Base-by-base conservation (phyloP, 2,113 vertebrate species). In the Collichthys lucidus region DNA sequence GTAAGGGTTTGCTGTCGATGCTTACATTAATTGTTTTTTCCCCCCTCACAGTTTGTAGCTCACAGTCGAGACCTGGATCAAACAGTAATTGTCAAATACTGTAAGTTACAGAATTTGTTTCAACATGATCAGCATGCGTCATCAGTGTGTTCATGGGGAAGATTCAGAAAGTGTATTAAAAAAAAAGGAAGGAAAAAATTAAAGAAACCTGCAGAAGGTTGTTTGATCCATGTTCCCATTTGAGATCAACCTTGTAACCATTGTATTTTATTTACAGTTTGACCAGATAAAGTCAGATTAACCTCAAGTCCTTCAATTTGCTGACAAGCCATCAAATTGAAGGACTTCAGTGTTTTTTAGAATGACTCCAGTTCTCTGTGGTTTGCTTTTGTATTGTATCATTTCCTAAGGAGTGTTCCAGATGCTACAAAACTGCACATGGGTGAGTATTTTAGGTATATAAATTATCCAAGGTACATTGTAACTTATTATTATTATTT, bases 371-470 rank as follows among this genome's bases (percentile, higher is more conserved):
- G 60, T 85, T 71, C 24, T 84, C 78, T 87, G 85, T 91, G 90
- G 86, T 91, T 84, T 93, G 84, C 86, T 89, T 90, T 90, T 92
- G 84, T 40, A 88, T 82, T 70, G 77, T 88, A 89, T 91, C 88
- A 88, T 88, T 91, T 89, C 89, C 88, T 35, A 90, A 92, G 90
- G 88, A 75, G 77, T 64, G 79, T 84, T 90, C 90, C 89, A 85
- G 93, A 89, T 67, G 75, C 87, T 55, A 70, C 91, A 83, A 90
- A 86, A 84, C 89, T 66, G 42, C 90, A 77, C 80, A 42, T 64
- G 69, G 94, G 94, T 95, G 92, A 95, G 95, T 95, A 94, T 92
- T 52, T 55, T 77, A 86, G 93, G 91, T 75, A 69, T 85, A 64
- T 78, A 22, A 75, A 71, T 79, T 62, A 60, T 20, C 29, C 49